A percentile compares a stretch with the other conserved stretches of the same genome.
These are phyloP conservation scores for Chionodraco myersi DNA, from an alignment of 2,113 vertebrate species.

Conservation along the genomic window DNA sequence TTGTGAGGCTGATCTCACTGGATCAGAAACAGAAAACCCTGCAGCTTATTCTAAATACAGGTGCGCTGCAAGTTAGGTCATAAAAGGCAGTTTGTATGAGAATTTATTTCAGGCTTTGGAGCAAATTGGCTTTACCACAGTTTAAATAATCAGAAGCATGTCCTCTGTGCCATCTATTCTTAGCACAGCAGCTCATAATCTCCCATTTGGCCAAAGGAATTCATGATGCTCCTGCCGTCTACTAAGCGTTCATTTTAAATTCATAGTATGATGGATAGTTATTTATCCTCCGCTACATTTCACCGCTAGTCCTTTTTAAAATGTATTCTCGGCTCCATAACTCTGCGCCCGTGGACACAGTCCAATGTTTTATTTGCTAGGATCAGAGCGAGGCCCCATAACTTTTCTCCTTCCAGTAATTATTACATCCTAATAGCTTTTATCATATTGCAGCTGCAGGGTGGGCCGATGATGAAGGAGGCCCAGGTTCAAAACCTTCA, in stretches of 20 bases:
- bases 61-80: background rate
- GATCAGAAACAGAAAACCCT: slow-evolving; percentile 10
- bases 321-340: slow-evolving; percentile 64
- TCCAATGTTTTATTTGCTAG: slow-evolving; percentile 66
- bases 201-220: slow-evolving; percentile 22
- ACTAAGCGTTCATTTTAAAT: slow-evolving; percentile 46
- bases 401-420: slow-evolving; percentile 61
- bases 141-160: slow-evolving; percentile 46
- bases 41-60: slow-evolving; percentile 19
- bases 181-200: slow-evolving; percentile 27
- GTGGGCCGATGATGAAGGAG: slow-evolving; percentile 47
- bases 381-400: slow-evolving; percentile 59
- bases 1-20: background rate
- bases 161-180: slow-evolving; percentile 16
- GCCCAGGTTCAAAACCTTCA: slow-evolving; percentile 36
- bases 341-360: slow-evolving; percentile 49
- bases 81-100: background rate
- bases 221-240: background rate
- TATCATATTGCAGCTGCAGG: slow-evolving; percentile 67
- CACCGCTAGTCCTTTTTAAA: slow-evolving; percentile 55
- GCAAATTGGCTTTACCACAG: slow-evolving; percentile 17
- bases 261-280: slow-evolving; percentile 59
- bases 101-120: slow-evolving; percentile 19
- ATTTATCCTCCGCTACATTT: slow-evolving; percentile 60
- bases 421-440: slow-evolving; percentile 70